Evolutionary conservation across 2,888 invertebrate genomes (phyloP).

Genomic region (Sinopyrophorus schimmeli): DNA sequence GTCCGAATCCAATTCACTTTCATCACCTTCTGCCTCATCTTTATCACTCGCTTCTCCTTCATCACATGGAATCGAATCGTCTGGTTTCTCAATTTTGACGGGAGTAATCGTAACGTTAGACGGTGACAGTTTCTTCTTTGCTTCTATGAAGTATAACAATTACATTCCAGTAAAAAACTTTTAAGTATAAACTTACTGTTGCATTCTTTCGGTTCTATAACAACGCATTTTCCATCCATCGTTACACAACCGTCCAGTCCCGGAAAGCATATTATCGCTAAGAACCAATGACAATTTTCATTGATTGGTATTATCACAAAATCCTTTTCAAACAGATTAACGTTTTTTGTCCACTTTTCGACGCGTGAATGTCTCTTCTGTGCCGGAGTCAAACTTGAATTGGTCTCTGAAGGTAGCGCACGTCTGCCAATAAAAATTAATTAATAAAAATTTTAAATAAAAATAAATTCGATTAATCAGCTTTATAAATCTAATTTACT

Average conservation of each 20-base stretch:
- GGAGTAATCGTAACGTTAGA: slow-evolving; percentile 68
- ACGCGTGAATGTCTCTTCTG: slow-evolving; percentile 88
- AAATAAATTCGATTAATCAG: slow-evolving; percentile 4
- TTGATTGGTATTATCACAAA: slow-evolving; percentile 96
- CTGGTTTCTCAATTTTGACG: slow-evolving; percentile 55
- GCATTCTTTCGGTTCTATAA: slow-evolving; percentile 53
- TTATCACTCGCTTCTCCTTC: slow-evolving; percentile 73
- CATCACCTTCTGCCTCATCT: slow-evolving; percentile 73
- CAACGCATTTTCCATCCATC: slow-evolving; percentile 66
- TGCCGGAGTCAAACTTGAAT: slow-evolving; percentile 70
- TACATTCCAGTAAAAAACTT: not conserved
- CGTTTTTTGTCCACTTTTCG: slow-evolving; percentile 95
- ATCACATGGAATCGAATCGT: slow-evolving; percentile 64
- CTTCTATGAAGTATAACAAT: not conserved
- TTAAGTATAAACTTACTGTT: slow-evolving; percentile 54
- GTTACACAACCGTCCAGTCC: slow-evolving; percentile 73
- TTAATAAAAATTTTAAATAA: not conserved
- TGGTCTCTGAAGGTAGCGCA: slow-evolving; percentile 66
- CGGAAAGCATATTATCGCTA: slow-evolving; percentile 95
- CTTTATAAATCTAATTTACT: slow-evolving; percentile 12
- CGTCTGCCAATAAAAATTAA: slow-evolving; percentile 52
- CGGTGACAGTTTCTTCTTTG: slow-evolving; percentile 61
- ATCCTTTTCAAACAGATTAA: slow-evolving; percentile 96
- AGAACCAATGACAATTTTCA: slow-evolving; percentile 97
- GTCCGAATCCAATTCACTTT: slow-evolving; percentile 66